phyloP scores from a whole-genome alignment of 35 echinoderm and acorn worm species.

The Eucidaris tribuloides region DNA sequence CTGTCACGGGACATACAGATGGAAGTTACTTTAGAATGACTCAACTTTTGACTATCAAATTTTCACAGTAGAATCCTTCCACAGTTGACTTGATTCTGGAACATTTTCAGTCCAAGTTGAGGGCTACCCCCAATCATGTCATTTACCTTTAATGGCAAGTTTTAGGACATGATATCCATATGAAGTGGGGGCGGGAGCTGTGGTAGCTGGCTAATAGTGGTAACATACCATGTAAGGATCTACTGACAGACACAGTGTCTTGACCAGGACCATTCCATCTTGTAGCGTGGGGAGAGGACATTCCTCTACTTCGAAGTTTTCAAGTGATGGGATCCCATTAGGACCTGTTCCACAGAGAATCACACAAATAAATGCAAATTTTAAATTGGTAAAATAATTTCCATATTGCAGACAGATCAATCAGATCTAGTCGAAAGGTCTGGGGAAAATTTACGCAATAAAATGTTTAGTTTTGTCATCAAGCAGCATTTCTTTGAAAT shows the following conservation, averaged over 20 bases:
- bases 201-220: no score
- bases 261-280: constrained; percentile 80
- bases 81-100: no score
- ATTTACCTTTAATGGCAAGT: no score
- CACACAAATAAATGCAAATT: neutral
- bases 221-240: constrained; percentile 98
- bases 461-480: neutral
- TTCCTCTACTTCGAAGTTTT: constrained; percentile 56
- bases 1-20: no score
- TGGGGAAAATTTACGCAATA: neutral
- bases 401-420: neutral
- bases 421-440: neutral
- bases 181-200: no score
- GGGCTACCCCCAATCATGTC: no score
- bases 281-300: constrained; percentile 66
- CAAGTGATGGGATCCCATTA: constrained; percentile 25
- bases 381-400: neutral
- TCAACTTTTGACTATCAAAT: no score
- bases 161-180: no score
- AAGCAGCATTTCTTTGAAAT: neutral
- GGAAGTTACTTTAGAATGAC: no score
- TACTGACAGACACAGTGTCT: constrained; percentile 79
- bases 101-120: no score
- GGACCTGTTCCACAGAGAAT: constrained; percentile 11
- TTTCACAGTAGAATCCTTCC: no score